Percentiles rank a stretch among this genome's conserved stretches.
Conservation (phyloP, 2,113 vertebrate species). For the Chaetodon trifascialis region DNA sequence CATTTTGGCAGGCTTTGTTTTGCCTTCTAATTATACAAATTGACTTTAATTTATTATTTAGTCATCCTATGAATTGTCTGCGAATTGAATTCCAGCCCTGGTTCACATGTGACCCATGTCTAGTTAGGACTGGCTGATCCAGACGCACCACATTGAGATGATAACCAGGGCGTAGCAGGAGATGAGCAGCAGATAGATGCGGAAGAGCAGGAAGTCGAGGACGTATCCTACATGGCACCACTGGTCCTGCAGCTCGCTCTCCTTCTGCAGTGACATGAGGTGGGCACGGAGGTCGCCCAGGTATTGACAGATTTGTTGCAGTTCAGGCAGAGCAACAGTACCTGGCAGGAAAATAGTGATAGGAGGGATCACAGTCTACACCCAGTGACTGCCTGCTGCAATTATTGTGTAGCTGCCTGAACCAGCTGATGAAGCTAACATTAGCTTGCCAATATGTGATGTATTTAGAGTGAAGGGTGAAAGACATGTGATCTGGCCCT, state of each 20-base stretch:
- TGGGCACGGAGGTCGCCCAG: constrained; percentile 78
- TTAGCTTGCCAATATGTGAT: neutral
- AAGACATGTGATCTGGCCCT: neutral
- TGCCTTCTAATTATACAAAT: neutral
- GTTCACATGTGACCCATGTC: neutral
- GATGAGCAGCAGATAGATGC: constrained; percentile 86
- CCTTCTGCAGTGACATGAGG: constrained; percentile 77
- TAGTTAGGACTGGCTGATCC: constrained; percentile 79
- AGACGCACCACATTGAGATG: constrained; percentile 88
- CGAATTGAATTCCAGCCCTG: neutral
- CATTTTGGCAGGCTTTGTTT: neutral
- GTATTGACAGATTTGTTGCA: constrained; percentile 83
- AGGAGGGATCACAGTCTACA: neutral
- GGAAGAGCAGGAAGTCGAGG: constrained; percentile 87
- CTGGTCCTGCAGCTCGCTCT: constrained; percentile 79
- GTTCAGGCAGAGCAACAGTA: constrained; percentile 64
- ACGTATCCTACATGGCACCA: constrained; percentile 88
- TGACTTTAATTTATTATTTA: neutral
- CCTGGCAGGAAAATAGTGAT: constrained; percentile 1
- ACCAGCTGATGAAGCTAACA: neutral
- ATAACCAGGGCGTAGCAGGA: constrained; percentile 85
- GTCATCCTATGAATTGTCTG: neutral
- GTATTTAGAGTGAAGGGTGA: neutral
- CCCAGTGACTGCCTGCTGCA: neutral
- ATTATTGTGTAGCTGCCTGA: neutral